Evolutionary conservation across 2,888 invertebrate species (phyloP), one percentile per base, ranked within the genome.

Genomic region (Harmothoe impar): DNA sequence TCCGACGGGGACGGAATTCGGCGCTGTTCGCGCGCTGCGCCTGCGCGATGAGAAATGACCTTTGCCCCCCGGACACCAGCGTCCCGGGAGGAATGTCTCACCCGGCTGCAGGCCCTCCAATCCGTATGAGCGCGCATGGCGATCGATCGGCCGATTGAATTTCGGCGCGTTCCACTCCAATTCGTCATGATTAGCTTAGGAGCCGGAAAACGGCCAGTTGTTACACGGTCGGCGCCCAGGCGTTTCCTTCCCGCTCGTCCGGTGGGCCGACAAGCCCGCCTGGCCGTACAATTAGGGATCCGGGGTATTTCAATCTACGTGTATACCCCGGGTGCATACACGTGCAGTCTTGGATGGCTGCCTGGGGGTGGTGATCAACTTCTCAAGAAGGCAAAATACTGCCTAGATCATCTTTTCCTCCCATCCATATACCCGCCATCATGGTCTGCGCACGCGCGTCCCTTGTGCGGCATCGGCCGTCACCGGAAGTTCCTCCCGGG

Each of bases 101-200:
- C 12, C n/a, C 81, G 77, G 25, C 31, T 31, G 25, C 3, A 25
- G 43, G 43, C 43, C 5, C 43, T 43, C n/a, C 25, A 78, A 78
- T 56, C 54, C 29, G 54, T 31, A 54, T 33, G 54, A 20, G 23
- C 81, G 43, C 35, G 81, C 15, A 81, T 17, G 33, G 33, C 29
- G 29, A 86, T 86, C 86, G 54, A 86, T 86, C 29, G n/a, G 54
- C 7, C 52, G 56, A 86, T 86, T 56, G 86, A 86, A 86, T 86
- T 86, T 56, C 54, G n/a, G 86, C 29, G 86, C 54, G 86, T 86
- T 86, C 56, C 56, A 86, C 86, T 54, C 86, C 86, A 33, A 86
- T 86, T 86, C 86, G 54, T 86, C 86, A 31, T 86, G 86, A 86
- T 86, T 86, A 86, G 33, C 86, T 54, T 86, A 20, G 25, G 84